Evolutionary conservation across 1,140 invertebrate genomes (phyloP).

Genomic region (Zaprionus ghesquierei): DNA sequence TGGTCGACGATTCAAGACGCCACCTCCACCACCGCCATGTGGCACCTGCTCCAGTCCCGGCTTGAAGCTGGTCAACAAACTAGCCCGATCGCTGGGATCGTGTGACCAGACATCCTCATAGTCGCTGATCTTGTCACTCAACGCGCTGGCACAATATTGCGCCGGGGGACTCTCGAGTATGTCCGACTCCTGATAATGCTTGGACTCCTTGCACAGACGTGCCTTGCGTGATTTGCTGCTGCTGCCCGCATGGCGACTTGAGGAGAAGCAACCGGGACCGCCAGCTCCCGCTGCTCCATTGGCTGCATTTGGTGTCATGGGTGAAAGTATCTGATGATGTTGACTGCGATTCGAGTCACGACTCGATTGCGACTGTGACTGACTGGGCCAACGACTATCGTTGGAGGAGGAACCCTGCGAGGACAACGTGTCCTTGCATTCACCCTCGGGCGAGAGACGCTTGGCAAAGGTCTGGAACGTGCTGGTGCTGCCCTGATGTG

Average conservation of each 20-base stretch:
- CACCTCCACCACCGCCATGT: constrained; percentile 79
- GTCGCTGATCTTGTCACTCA: constrained; percentile 96
- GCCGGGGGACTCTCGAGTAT: constrained; percentile 91
- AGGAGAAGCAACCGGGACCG: not conserved
- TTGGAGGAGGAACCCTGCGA: constrained; percentile 83
- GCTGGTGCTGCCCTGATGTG: constrained; percentile 60
- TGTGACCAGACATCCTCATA: constrained; percentile 97
- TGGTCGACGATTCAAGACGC: constrained; percentile 85
- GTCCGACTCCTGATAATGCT: constrained; percentile 91
- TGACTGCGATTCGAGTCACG: constrained; percentile 69
- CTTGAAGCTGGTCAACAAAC: constrained; percentile 84
- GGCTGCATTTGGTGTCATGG: constrained; percentile 47
- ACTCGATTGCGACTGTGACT: constrained; percentile 41
- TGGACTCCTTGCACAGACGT: constrained; percentile 84
- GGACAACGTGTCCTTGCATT: constrained; percentile 83
- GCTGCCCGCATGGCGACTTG: not conserved
- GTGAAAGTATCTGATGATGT: constrained; percentile 59
- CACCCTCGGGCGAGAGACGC: constrained; percentile 84
- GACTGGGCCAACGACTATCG: constrained; percentile 75
- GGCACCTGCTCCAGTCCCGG: constrained; percentile 38
- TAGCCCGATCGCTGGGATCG: constrained; percentile 84
- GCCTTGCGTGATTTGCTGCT: constrained; percentile 65
- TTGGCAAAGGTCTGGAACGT: constrained; percentile 83
- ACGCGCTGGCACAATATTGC: constrained; percentile 91
- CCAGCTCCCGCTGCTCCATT: constrained; percentile 1